Percentiles rank a stretch among this genome's conserved stretches.
Conservation (phyloP, 2,888 invertebrate species). For the Heteromyza rotundicornis region DNA sequence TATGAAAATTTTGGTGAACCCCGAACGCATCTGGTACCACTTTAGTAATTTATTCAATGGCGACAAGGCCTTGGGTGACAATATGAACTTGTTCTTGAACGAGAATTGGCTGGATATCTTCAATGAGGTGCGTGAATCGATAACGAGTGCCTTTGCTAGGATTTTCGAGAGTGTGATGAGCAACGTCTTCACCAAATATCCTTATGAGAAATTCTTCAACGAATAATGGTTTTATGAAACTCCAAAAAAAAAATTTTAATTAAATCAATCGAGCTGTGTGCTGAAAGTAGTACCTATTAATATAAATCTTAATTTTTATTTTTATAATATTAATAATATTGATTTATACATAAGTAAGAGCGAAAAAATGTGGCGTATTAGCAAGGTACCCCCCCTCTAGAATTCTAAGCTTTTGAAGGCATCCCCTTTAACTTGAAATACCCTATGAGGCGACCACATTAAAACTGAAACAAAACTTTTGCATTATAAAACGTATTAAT, state of each 20-base stretch:
- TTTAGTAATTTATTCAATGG: conserved; percentile 63
- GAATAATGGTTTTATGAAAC: conserved; percentile 11
- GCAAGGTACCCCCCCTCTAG: no score
- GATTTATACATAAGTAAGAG: no score
- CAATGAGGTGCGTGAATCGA: conserved; percentile 31
- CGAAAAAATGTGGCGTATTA: no score
- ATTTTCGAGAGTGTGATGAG: conserved; percentile 53
- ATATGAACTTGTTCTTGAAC: conserved; percentile 63
- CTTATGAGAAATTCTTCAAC: conserved; percentile 35
- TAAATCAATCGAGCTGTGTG: no score
- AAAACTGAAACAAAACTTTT: no score
- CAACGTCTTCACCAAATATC: conserved; percentile 56
- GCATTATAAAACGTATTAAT: no score
- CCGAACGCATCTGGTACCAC: conserved; percentile 39
- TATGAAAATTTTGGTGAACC: conserved; percentile 37
- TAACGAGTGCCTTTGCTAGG: conserved; percentile 45
- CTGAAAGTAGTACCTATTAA: not conserved
- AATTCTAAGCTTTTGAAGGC: no score
- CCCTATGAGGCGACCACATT: no score
- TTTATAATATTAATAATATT: not conserved
- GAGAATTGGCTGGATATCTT: conserved; percentile 60
- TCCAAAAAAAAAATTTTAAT: no score
- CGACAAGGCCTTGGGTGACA: conserved; percentile 62
- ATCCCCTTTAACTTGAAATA: no score
- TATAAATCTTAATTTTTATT: not conserved